Conservation (phyloP, 2,888 invertebrate genomes). For the Cryptocheilus praepositus region DNA sequence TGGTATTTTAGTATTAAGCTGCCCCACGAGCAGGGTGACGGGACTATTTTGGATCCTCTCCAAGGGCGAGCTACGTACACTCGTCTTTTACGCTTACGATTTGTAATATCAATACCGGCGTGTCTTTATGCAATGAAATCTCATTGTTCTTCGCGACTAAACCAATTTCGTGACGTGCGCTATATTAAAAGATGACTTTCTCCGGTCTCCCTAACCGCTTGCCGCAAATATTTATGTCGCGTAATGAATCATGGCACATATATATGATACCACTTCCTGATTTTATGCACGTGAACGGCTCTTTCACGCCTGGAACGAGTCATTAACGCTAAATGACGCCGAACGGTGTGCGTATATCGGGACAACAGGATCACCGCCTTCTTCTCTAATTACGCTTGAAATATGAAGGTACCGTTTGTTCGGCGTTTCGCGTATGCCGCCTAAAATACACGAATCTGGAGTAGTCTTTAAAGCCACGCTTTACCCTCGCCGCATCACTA, state of each 20-base stretch:
- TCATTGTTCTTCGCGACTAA: neutral
- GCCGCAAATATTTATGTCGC: neutral
- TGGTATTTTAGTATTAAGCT: slow-evolving; percentile 56
- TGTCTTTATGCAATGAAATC: slow-evolving; percentile 40
- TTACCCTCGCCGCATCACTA: neutral
- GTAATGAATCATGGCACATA: neutral
- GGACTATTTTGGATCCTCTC: slow-evolving; percentile 56
- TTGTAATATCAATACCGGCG: slow-evolving; percentile 40
- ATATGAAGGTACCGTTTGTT: no score
- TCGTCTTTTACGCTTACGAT: slow-evolving; percentile 48
- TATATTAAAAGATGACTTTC: no score
- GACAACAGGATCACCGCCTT: slow-evolving; percentile 1
- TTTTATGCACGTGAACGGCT: neutral
- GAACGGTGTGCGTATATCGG: neutral
- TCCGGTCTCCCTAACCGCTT: no score
- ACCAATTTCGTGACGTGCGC: no score
- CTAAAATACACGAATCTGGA: neutral
- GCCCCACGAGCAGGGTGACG: slow-evolving; percentile 46
- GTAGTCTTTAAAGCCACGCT: neutral
- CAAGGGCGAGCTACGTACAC: slow-evolving; percentile 53
- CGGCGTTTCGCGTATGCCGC: no score
- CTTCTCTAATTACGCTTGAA: slow-evolving; percentile 3
- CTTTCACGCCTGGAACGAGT: neutral
- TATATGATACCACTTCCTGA: slow-evolving; percentile 1
- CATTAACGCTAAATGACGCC: neutral